phyloP scores from a whole-genome alignment of 2,113 vertebrate genomes.

The Pyrgilauda ruficollis region DNA sequence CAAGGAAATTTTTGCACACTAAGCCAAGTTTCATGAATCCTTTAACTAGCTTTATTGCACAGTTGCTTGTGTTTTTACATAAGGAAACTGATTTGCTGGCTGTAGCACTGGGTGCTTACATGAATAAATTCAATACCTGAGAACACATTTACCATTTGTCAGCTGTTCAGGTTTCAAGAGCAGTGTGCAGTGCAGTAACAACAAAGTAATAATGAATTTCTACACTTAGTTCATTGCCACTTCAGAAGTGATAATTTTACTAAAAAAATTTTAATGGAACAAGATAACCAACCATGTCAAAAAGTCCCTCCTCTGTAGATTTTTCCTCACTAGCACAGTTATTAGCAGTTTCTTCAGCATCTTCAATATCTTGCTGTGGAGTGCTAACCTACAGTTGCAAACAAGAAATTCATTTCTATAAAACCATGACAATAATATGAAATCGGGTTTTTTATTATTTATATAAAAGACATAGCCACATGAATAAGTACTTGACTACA shows the following conservation, averaged over 20 bases:
- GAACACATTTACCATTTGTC: neutral
- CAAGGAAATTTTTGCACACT: neutral
- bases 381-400: conserved; percentile 81
- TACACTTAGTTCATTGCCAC: neutral
- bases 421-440: neutral
- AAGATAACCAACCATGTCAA: conserved; percentile 86
- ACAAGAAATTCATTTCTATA: neutral
- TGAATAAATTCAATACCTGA: neutral
- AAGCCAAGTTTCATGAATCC: neutral
- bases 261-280: neutral
- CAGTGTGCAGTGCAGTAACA: neutral
- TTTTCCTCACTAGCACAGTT: conserved; percentile 34
- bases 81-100: neutral
- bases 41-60: neutral
- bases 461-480: neutral
- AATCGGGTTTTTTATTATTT: neutral
- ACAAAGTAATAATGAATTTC: neutral
- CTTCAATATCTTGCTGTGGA: conserved; percentile 85
- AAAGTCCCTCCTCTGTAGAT: conserved; percentile 81
- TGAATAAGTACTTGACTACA: neutral
- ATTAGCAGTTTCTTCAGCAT: conserved; percentile 76
- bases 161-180: neutral
- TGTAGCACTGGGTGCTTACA: neutral
- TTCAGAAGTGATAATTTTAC: neutral
- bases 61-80: neutral